A percentile compares a stretch with the other conserved stretches of the same genome.
phyloP scores from a whole-genome alignment of 2,113 vertebrate genomes.

The Paraplagusia blochii region DNA sequence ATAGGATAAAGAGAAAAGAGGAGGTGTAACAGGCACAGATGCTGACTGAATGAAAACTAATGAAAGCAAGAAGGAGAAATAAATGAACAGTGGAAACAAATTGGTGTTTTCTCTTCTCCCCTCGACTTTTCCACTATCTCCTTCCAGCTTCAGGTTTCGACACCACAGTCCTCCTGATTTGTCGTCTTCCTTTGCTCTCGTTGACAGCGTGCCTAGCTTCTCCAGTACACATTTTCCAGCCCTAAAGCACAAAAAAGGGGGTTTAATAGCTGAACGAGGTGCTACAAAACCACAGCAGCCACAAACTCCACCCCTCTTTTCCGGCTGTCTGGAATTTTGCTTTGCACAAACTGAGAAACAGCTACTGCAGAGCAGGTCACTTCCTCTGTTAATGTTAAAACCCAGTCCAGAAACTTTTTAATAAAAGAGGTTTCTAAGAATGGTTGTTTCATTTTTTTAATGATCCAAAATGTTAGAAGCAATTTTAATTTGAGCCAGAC shows the following conservation, averaged over 20 bases:
- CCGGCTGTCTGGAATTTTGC: slow-evolving; percentile 38
- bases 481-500: slow-evolving; percentile 14
- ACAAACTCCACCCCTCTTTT: slow-evolving; percentile 37
- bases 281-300: slow-evolving; percentile 38
- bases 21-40: slow-evolving; percentile 29
- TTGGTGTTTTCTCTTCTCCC: slow-evolving; percentile 1
- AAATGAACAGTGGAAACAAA: slow-evolving; percentile 10
- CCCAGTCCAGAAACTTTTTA: slow-evolving; percentile 15
- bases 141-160: slow-evolving; percentile 16
- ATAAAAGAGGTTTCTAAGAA: slow-evolving; percentile 16
- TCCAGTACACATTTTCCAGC: slow-evolving; percentile 31
- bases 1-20: slow-evolving; percentile 13
- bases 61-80: neutral
- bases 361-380: slow-evolving; percentile 17
- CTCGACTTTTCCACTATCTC: slow-evolving; percentile 17
- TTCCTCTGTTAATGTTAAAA: slow-evolving; percentile 24
- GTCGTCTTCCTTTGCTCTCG: slow-evolving; percentile 2
- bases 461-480: slow-evolving; percentile 7
- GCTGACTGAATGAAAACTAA: slow-evolving; percentile 17
- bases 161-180: slow-evolving; percentile 5
- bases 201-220: slow-evolving; percentile 29
- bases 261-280: slow-evolving; percentile 28
- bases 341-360: slow-evolving; percentile 5
- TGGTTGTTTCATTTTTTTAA: neutral
- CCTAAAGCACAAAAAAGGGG: slow-evolving; percentile 9